Conservation (phyloP, 2,888 invertebrate genomes). For the Nebria brevicollis region DNA sequence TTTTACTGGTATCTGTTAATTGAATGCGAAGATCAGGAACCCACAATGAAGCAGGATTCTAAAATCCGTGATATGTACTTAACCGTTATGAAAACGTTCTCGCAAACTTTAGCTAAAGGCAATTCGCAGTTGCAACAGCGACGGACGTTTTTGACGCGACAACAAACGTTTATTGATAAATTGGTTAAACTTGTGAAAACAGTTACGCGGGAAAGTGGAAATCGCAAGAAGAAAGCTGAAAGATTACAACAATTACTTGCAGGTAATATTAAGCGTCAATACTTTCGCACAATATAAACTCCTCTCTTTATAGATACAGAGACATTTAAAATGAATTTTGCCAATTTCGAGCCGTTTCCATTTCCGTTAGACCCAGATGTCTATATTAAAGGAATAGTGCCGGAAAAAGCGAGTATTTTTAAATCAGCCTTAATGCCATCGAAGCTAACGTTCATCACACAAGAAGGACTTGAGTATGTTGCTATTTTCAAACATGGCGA, state of each 20-base stretch:
- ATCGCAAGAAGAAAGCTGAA: conserved; percentile 91
- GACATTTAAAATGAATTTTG: conserved; percentile 85
- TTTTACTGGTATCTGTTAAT: conserved; percentile 97
- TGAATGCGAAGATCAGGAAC: conserved; percentile 91
- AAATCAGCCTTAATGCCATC: conserved; percentile 98
- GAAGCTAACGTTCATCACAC: conserved; percentile 86
- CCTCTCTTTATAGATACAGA: conserved; percentile 70
- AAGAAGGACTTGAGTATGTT: conserved; percentile 85
- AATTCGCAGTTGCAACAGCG: conserved; percentile 78
- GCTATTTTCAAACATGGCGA: conserved; percentile 99
- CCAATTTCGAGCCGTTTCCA: conserved; percentile 90
- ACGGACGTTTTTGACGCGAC: conserved; percentile 80
- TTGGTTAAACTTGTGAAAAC: conserved; percentile 87
- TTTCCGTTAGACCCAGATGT: conserved; percentile 95
- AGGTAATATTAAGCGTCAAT: too few relatives aligned
- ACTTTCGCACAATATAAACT: too few relatives aligned
- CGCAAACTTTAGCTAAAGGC: conserved; percentile 76
- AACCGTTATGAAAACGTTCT: conserved; percentile 88
- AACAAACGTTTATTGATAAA: conserved; percentile 91
- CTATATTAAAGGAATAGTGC: conserved; percentile 86
- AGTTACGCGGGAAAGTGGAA: conserved; percentile 91
- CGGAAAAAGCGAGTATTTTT: conserved; percentile 91
- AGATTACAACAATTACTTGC: conserved; percentile 84
- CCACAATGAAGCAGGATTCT: conserved; percentile 74
- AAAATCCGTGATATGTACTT: conserved; percentile 86